Conservation (phyloP, 2,888 invertebrate species). For the Cyclophora punctaria region DNA sequence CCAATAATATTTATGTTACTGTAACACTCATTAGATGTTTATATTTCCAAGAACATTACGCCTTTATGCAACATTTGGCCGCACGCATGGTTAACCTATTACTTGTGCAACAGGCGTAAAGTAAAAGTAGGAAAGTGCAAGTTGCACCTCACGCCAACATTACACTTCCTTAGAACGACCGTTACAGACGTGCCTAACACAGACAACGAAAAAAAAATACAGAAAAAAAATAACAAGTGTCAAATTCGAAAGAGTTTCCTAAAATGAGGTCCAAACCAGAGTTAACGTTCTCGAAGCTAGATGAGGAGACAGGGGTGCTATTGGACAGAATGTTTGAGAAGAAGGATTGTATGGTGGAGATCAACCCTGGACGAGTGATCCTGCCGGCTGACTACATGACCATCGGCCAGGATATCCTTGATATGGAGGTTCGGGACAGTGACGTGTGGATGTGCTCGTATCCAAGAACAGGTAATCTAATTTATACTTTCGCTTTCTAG, state of each 20-base stretch:
- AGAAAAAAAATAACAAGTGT: slow-evolving; percentile 6
- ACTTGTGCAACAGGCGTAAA: slow-evolving; percentile 6
- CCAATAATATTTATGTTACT: neutral
- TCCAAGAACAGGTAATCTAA: slow-evolving; percentile 86
- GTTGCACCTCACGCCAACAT: slow-evolving; percentile 38
- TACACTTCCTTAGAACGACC: slow-evolving; percentile 32
- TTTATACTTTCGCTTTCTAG: neutral
- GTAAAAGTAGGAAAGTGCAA: slow-evolving; percentile 44
- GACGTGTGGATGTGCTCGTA: slow-evolving; percentile 92
- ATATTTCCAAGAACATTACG: neutral
- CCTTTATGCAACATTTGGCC: neutral
- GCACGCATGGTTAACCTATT: slow-evolving; percentile 18
- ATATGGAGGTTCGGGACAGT: slow-evolving; percentile 81
- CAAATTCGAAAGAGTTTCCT: slow-evolving; percentile 1
- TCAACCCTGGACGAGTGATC: slow-evolving; percentile 81
- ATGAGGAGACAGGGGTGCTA: slow-evolving; percentile 72
- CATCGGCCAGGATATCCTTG: slow-evolving; percentile 80
- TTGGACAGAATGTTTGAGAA: slow-evolving; percentile 81
- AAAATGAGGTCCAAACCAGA: slow-evolving; percentile 53
- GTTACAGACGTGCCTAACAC: slow-evolving; percentile 6
- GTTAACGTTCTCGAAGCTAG: slow-evolving; percentile 75
- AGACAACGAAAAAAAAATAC: neutral
- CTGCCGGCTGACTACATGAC: slow-evolving; percentile 81
- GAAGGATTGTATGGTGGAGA: slow-evolving; percentile 81
- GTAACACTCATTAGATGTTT: neutral